phyloP scores from a whole-genome alignment of 2,113 vertebrate species.

The Ancistrus triradiatus region DNA sequence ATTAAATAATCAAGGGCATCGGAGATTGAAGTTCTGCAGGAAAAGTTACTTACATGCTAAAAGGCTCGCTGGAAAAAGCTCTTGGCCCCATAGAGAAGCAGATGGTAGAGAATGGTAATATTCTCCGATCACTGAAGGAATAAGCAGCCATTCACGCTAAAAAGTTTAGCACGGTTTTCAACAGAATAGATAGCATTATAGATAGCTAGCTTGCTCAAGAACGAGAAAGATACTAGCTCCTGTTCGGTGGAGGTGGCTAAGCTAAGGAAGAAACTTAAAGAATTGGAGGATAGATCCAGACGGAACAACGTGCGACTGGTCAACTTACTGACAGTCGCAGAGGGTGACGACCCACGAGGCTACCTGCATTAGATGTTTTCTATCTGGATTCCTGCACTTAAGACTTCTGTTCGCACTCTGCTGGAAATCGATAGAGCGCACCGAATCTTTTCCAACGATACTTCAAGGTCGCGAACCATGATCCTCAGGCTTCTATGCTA shows the following conservation, averaged over 20 bases:
- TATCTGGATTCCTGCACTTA: background rate
- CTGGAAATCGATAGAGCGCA: slow-evolving; percentile 13
- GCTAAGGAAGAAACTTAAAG: background rate
- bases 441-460: slow-evolving; percentile 3
- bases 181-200: background rate
- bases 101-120: slow-evolving; percentile 9
- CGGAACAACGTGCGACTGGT: slow-evolving; percentile 20
- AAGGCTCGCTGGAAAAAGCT: too few species aligned
- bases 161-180: background rate
- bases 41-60: too few species aligned
- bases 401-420: background rate
- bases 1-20: too few species aligned
- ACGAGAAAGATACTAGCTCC: background rate
- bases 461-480: slow-evolving; percentile 8
- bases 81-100: too few species aligned
- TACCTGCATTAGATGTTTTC: slow-evolving; percentile 11
- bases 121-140: slow-evolving; percentile 1
- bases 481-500: slow-evolving; percentile 3
- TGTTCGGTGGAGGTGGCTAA: background rate
- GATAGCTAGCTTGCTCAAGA: too few species aligned
- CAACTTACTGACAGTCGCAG: background rate
- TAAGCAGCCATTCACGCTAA: slow-evolving; percentile 2
- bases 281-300: slow-evolving; percentile 10
- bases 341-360: background rate
- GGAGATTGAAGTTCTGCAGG: too few species aligned